Base-by-base conservation (phyloP, 2,797 vertebrate genomes). In the Anniella stebbinsi region DNA sequence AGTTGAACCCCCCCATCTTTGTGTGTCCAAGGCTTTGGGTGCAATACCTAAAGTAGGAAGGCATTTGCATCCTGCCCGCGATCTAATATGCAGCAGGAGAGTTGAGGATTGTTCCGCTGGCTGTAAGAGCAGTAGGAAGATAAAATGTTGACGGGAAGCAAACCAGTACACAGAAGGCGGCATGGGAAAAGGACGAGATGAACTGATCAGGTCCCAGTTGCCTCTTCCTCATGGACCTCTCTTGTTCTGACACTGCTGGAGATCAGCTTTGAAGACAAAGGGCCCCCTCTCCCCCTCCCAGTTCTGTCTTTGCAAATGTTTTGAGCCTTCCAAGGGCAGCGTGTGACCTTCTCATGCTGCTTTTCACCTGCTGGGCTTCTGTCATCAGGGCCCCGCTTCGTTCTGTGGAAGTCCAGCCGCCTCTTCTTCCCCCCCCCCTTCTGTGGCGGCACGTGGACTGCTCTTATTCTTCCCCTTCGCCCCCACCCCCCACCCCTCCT, bases 321-420 rank as follows among this genome's bases (percentile, higher is more conserved):
- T 75, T 9, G 18, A 18, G 23, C 28, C 9, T 86, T 92, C 82
- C 76, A 17, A 78, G 2, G 70, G 72, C 4, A 2, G 33, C 45
- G 1, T 51, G 80, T 3, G 5, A n/a, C n/a, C 1, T 57, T 0
- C 0, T 41, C 15, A 25, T 17, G 17, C 23, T 36, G 51, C 1
- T 30, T 67, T 73, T 91, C 70, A 60, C 63, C 87, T 89, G 75
- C 75, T 67, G 15, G 1, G 1, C 57, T 2, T 17, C 41, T 85
- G 30, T 69, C 25, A 18, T 15, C 13, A 17, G 1, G 33, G 77
- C 38, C 6, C 12, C 21, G n/a, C n/a, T n/a, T 70, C 13, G 63
- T 78, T 81, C 2, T 25, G 8, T 28, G 86, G 54, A 77, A 89
- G n/a, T 30, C 33, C 75, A 41, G 33, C 36, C 7, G 80, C 41